These are phyloP conservation scores for Aurelia coerulea DNA, from an alignment of 30 jellyfish, hydroid and myxozoan genomes.

Conservation along the genomic window DNA sequence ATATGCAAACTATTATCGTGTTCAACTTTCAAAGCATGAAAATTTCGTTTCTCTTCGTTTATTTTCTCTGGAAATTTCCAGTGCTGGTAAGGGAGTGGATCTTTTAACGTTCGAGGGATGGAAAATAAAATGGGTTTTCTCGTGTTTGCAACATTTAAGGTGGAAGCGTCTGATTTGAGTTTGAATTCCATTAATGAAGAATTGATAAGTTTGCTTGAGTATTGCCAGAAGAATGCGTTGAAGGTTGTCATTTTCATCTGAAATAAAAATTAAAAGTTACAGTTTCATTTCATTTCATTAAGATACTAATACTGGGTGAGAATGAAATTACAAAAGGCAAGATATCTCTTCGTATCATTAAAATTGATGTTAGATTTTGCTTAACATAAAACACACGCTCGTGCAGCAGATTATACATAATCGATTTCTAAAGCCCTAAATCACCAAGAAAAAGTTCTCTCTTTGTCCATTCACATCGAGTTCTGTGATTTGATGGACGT, in stretches of 20 bases:
- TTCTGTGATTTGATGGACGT: too few species aligned
- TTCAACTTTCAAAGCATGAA: slow-evolving; percentile 26
- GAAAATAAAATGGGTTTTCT: slow-evolving; percentile 30
- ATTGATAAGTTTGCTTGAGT: slow-evolving; percentile 48
- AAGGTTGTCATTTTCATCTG: slow-evolving; percentile 36
- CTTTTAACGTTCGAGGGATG: slow-evolving; percentile 21
- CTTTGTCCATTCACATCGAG: too few species aligned
- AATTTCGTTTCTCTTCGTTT: slow-evolving; percentile 22
- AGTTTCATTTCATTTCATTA: too few species aligned
- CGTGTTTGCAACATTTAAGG: slow-evolving; percentile 32
- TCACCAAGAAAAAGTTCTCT: too few species aligned
- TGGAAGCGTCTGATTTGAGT: slow-evolving; percentile 12
- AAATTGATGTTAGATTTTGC: too few species aligned
- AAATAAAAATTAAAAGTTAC: neutral
- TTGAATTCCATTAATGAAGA: slow-evolving; percentile 46
- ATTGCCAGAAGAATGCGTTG: slow-evolving; percentile 55
- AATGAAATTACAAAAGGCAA: too few species aligned
- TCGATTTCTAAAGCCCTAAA: too few species aligned
- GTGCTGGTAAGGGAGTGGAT: slow-evolving; percentile 25
- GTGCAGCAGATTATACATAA: too few species aligned
- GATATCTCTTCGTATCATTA: too few species aligned
- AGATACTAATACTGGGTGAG: too few species aligned
- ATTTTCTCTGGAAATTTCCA: slow-evolving; percentile 29
- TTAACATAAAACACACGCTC: too few species aligned
- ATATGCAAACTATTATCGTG: slow-evolving; percentile 43